A percentile compares a stretch with the other conserved stretches of the same genome.
These are phyloP conservation scores for Phyllopteryx taeniolatus DNA, from an alignment of 2,113 vertebrate genomes.

Conservation along the genomic window DNA sequence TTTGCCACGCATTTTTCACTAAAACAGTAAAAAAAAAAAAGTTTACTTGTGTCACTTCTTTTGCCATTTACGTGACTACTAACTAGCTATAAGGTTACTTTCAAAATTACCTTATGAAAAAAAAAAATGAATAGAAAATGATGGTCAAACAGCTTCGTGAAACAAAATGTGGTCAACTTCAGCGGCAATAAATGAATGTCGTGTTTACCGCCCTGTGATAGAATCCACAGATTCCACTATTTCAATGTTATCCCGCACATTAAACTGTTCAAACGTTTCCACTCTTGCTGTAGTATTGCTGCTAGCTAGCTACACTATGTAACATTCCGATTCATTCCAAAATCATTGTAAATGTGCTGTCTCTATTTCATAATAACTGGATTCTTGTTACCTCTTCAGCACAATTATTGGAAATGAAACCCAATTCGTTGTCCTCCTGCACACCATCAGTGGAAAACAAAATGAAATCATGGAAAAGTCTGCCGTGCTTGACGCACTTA, in stretches of 20 bases:
- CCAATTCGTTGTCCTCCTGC: background rate
- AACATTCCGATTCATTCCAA: slow-evolving; percentile 8
- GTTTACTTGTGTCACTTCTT: too few species aligned
- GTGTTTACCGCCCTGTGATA: slow-evolving; percentile 18
- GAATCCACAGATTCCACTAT: slow-evolving; percentile 6
- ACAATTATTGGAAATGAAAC: background rate
- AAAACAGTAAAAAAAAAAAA: too few species aligned
- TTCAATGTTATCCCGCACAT: background rate
- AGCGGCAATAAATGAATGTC: slow-evolving; percentile 27
- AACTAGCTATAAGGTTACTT: too few species aligned
- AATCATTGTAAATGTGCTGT: slow-evolving; percentile 2
- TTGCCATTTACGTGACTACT: too few species aligned
- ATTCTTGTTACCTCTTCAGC: slow-evolving; percentile 7
- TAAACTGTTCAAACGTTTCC: background rate
- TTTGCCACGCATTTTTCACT: too few species aligned
- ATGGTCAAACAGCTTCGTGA: background rate
- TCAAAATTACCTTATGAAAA: too few species aligned
- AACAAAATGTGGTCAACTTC: background rate
- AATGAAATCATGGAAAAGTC: slow-evolving; percentile 7
- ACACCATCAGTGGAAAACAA: slow-evolving; percentile 6
- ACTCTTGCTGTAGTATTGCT: background rate
- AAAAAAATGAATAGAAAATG: too few species aligned
- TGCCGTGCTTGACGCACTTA: background rate
- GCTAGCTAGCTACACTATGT: background rate
- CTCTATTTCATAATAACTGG: background rate